Evolutionary conservation across 2,888 invertebrate genomes (phyloP).

Genomic region (Aporophyla nigra): DNA sequence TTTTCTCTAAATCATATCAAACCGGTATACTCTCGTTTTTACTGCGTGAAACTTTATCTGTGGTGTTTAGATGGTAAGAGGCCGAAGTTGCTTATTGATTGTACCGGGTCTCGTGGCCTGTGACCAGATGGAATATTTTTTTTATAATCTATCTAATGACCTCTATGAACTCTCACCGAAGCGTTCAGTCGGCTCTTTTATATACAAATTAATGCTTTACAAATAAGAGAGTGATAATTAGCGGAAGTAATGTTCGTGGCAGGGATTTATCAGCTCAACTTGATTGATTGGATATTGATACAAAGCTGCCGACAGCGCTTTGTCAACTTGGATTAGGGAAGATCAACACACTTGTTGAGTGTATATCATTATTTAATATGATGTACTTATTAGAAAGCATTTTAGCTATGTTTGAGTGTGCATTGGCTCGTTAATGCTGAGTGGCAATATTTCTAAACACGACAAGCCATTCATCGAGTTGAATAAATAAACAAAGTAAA

Average conservation of each 20-base stretch:
- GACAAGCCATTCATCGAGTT: background rate
- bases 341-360: background rate
- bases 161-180: constrained; percentile 43
- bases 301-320: constrained; percentile 23
- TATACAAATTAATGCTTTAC: constrained; percentile 37
- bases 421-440: background rate
- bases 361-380: background rate
- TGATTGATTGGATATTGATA: constrained; percentile 51
- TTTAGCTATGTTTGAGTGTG: background rate
- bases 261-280: constrained; percentile 28
- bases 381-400: background rate
- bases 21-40: constrained; percentile 64
- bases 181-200: constrained; percentile 29
- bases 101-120: constrained; percentile 45
- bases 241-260: constrained; percentile 26
- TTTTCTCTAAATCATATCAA: constrained; percentile 56
- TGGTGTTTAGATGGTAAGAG: constrained; percentile 53
- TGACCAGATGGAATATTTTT: constrained; percentile 58
- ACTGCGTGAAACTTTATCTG: constrained; percentile 55
- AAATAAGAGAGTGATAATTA: constrained; percentile 36
- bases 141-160: constrained; percentile 56
- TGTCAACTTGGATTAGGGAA: constrained; percentile 28
- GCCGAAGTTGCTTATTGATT: constrained; percentile 60
- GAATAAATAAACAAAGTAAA: background rate
- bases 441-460: background rate